Evolutionary conservation across 2,888 invertebrate genomes (phyloP), one percentile per base, ranked within the genome.

Genomic region (Harpalus rufipes): DNA sequence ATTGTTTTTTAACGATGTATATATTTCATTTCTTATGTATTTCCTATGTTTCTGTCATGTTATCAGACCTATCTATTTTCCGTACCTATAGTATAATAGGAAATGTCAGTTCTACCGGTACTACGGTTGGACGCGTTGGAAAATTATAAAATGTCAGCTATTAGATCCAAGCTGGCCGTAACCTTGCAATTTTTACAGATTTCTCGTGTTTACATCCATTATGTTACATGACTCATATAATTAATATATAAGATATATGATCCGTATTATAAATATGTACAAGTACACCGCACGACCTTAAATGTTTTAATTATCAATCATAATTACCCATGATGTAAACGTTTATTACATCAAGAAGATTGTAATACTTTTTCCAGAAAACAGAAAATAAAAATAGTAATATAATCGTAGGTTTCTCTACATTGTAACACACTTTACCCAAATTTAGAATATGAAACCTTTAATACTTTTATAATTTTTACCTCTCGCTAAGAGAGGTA

Each of bases 21-120:
- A 44, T 44, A 51, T 8, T 51, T 10, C 10, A 12, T 32, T 32
- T 51, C 44, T 51, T 51, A 12, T 12, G 8, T 51, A 4, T 51
- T 7, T 51, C 10, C 44, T 1, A 12, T 51, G 44, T 51, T 51
- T 51, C 44, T 51, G 44, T 51, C 12, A 51, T 51, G 68, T 32
- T 68, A 25, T 68, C 32, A 6, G 12, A 7, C 12, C 7, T 16
- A n/a, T 59, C 25, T 51, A 51, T 51, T 12, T 51, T 51, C 10
- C 10, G 44, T 3, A 51, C 44, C 68, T 65, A 68, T 63, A 72
- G 56, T 56, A 82, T 32, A 58, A 14, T 82, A 72, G 82, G 82
- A 82, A 72, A 82, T 82, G 82, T 82, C 82, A 68, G 68, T 6
- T 56, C 68, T 1, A 39, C 72, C 82, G 82, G 82, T 72, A 72